Evolutionary conservation across 2,797 vertebrate genomes (phyloP).

Genomic region (Limnodromus scolopaceus): DNA sequence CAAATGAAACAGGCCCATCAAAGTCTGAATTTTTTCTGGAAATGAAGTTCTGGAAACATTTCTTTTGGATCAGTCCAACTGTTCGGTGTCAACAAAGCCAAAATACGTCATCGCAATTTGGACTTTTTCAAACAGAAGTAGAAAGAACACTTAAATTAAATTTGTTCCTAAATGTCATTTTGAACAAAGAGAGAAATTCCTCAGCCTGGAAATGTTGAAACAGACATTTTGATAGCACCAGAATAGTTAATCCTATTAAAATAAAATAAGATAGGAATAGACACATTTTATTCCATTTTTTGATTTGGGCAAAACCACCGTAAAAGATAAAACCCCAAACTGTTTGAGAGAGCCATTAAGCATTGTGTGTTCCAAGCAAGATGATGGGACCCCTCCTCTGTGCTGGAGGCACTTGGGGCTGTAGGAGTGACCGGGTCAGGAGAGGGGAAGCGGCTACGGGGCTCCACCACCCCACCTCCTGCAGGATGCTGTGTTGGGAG

Average conservation of each 20-base stretch:
- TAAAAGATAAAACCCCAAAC: background rate
- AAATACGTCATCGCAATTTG: slow-evolving; percentile 33
- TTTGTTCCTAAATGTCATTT: slow-evolving; percentile 52
- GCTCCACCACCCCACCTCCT: background rate
- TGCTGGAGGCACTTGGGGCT: background rate
- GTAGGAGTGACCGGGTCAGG: background rate
- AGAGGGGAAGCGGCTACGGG: background rate
- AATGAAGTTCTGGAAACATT: slow-evolving; percentile 26
- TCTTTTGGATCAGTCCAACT: slow-evolving; percentile 27
- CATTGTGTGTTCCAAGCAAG: background rate
- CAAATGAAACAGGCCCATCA: slow-evolving; percentile 1
- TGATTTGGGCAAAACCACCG: background rate
- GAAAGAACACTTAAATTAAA: slow-evolving; percentile 36
- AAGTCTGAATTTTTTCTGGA: background rate
- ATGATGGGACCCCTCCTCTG: background rate
- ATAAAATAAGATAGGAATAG: slow-evolving; percentile 7
- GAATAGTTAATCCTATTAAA: slow-evolving; percentile 54
- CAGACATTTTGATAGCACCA: slow-evolving; percentile 39
- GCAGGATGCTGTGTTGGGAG: background rate
- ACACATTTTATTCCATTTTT: background rate
- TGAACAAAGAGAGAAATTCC: slow-evolving; percentile 54
- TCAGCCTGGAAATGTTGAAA: slow-evolving; percentile 38
- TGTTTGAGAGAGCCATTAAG: background rate
- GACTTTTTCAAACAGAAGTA: slow-evolving; percentile 37
- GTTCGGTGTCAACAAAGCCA: slow-evolving; percentile 51